phyloP scores from a whole-genome alignment of 2,797 vertebrate species.

The Gymnocypris eckloni region DNA sequence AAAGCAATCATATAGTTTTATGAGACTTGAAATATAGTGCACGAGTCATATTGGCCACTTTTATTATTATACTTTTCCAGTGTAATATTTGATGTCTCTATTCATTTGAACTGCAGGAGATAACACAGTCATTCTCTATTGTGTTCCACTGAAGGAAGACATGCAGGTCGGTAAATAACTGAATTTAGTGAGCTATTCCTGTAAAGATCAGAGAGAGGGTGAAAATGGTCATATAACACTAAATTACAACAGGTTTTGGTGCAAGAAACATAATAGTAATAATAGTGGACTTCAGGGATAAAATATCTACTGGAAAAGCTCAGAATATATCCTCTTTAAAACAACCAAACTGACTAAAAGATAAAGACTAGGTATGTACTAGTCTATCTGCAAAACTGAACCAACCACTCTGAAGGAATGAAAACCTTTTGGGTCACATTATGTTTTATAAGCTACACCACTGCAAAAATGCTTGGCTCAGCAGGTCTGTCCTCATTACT shows the following conservation, averaged over 20 bases:
- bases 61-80: background rate
- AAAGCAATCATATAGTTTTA: background rate
- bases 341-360: background rate
- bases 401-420: constrained; percentile 9
- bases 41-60: background rate
- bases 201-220: background rate
- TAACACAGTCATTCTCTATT: background rate
- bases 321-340: background rate
- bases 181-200: background rate
- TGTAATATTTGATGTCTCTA: background rate
- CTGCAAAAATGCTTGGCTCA: constrained; percentile 10
- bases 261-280: constrained; percentile 11
- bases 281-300: background rate
- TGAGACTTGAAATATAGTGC: background rate
- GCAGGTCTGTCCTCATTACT: constrained; percentile 34
- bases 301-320: background rate
- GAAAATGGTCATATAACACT: background rate
- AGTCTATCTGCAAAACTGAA: constrained; percentile 34
- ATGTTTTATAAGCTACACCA: background rate
- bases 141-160: background rate
- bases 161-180: background rate
- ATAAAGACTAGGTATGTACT: background rate
- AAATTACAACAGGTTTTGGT: background rate
- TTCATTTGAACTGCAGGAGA: background rate
- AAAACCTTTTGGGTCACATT: constrained; percentile 24